phyloP scores from a whole-genome alignment of 2,888 invertebrate species.

The Rhamnusium bicolor region DNA sequence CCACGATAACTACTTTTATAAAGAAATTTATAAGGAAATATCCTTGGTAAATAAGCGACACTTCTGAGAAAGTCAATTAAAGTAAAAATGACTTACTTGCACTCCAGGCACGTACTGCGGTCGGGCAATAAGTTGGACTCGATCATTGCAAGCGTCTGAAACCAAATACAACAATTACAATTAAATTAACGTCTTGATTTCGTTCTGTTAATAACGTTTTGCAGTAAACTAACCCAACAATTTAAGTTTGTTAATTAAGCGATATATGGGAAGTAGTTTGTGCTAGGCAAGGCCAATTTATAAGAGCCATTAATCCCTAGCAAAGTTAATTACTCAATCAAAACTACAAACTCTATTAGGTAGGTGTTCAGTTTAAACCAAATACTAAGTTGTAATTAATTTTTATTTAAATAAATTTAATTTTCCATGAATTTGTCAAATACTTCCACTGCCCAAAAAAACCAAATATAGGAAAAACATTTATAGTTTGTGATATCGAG shows the following conservation, averaged over 20 bases:
- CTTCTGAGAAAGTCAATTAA: slow-evolving; percentile 11
- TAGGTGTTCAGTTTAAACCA: no score
- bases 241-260: slow-evolving; percentile 24
- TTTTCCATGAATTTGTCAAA: no score
- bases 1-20: no score
- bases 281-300: not conserved
- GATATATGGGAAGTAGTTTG: not conserved
- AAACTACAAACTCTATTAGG: not conserved
- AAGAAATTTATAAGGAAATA: no score
- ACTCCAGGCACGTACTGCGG: slow-evolving; percentile 85
- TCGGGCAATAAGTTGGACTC: slow-evolving; percentile 92
- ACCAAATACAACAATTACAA: slow-evolving; percentile 46
- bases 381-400: no score
- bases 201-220: not conserved
- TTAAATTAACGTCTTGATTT: not conserved
- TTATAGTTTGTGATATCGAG: no score
- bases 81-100: slow-evolving; percentile 76
- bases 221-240: not conserved
- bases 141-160: slow-evolving; percentile 97
- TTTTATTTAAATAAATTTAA: no score
- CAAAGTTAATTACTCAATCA: not conserved
- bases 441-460: no score
- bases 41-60: not conserved
- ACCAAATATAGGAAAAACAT: no score
- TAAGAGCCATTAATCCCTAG: not conserved